Percentiles rank a stretch among this genome's conserved stretches.
phyloP scores from a whole-genome alignment of 2,113 vertebrate genomes.

The Oryzias woworae region DNA sequence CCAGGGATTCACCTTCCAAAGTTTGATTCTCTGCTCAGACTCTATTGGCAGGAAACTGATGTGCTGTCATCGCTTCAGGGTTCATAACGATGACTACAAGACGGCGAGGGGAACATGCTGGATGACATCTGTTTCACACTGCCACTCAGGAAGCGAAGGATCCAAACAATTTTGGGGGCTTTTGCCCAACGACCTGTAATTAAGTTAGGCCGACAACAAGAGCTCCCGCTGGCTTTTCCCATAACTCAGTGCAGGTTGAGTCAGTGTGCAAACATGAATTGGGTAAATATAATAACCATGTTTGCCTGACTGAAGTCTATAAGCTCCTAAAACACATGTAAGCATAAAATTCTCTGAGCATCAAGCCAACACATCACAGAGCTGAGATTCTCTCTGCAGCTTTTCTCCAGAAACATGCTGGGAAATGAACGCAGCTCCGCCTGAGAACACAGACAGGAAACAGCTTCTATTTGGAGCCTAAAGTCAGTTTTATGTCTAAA shows the following conservation, averaged over 20 bases:
- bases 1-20: conserved; percentile 17
- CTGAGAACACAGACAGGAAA: too few species aligned
- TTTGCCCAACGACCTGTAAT: conserved; percentile 46
- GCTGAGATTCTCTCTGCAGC: too few species aligned
- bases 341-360: too few species aligned
- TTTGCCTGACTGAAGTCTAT: too few species aligned
- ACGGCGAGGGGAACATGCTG: conserved; percentile 23
- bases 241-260: neutral
- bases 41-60: conserved; percentile 15
- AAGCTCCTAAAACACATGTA: too few species aligned
- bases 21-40: conserved; percentile 25
- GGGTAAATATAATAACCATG: too few species aligned
- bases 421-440: too few species aligned
- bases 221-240: conserved; percentile 18
- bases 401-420: too few species aligned
- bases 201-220: conserved; percentile 40
- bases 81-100: conserved; percentile 8
- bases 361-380: too few species aligned
- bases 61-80: conserved; percentile 34
- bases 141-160: conserved; percentile 53
- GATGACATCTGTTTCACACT: conserved; percentile 40
- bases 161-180: conserved; percentile 44
- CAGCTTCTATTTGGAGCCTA: too few species aligned
- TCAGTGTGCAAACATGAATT: too few species aligned
- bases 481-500: too few species aligned